A percentile compares a stretch with the other conserved stretches of the same genome.
These are phyloP conservation scores for Dichetophora obliterata DNA, from an alignment of 2,888 invertebrate genomes.

Conservation along the genomic window DNA sequence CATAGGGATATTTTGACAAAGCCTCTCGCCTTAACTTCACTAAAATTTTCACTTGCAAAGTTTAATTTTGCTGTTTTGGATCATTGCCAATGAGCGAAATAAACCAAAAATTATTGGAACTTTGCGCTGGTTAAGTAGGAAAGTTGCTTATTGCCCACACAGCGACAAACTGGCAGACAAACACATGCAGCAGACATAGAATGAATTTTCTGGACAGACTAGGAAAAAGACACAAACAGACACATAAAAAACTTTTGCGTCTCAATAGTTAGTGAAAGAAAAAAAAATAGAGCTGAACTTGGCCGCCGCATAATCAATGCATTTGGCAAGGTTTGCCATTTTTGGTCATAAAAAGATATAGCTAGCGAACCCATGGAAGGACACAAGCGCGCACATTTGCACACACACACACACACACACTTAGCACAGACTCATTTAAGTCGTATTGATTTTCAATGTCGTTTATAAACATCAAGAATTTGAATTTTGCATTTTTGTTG, in stretches of 20 bases:
- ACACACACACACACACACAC: not conserved
- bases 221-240: constrained; percentile 1
- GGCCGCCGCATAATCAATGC: constrained; percentile 33
- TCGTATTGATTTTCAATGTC: constrained; percentile 39
- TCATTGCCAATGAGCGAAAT: constrained; percentile 59
- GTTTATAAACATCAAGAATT: constrained; percentile 34
- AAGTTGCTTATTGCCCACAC: constrained; percentile 50
- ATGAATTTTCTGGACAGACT: constrained; percentile 11
- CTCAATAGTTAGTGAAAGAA: not conserved
- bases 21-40: not conserved
- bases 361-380: not conserved
- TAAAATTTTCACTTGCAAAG: constrained; percentile 29
- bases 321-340: constrained; percentile 31
- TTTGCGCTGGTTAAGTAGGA: constrained; percentile 63
- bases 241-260: constrained; percentile 4
- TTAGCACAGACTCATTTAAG: not conserved
- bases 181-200: constrained; percentile 27
- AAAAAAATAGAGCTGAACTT: constrained; percentile 21
- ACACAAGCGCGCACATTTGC: not conserved
- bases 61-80: constrained; percentile 53
- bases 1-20: too few species aligned
- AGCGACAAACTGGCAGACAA: constrained; percentile 29
- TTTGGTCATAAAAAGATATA: not conserved
- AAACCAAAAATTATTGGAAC: constrained; percentile 67
- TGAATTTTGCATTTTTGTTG: constrained; percentile 29